Base-by-base conservation (phyloP, 2,113 vertebrate genomes). In the Lucifuga dentata region DNA sequence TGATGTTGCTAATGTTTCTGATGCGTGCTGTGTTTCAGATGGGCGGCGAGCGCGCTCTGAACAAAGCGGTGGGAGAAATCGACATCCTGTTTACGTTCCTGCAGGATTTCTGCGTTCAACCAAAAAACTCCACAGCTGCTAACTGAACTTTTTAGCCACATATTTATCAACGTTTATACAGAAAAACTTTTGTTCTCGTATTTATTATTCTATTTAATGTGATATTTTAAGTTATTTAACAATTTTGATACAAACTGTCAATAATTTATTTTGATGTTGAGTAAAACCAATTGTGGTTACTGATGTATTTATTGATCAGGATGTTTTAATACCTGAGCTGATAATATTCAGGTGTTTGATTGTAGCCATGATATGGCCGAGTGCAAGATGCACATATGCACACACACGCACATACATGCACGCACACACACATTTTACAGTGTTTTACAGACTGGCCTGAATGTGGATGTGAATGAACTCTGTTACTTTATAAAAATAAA, bases 71-170 rank as follows among this genome's bases (percentile, higher is more conserved):
- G 11, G 73, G 88, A 15, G 89, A 91, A 56, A 65, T 86, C 39
- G 74, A 88, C 69, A 90, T 91, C 68, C 72, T 91, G 3, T 91
- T 80, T 67, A 68, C 64, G 0, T 84, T 80, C 58, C 78, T 91
- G 63, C 67, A 83, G 36, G 86, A 88, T 15, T 85, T 35, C 78
- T 91, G 89, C 49, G 1, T 84, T n/a, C 21, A 61, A 16, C 2
- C 36, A 0, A 55, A 6, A 7, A 52, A 55, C 23, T 2, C 15
- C 56, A 55, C 41, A 3, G n/a, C 21, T 43, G 1, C 11, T 2
- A n/a, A 7, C 32, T 2, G n/a, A 13, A 7, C 8, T 15, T 13
- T 26, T 38, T 13, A 24, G 8, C n/a, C 58, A 53, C 46, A 1
- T 69, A 76, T 83, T 73, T 74, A 85, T 75, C 62, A 15, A 3